phyloP scores from a whole-genome alignment of 2,888 invertebrate species.

The Tupiocoris notatus region DNA sequence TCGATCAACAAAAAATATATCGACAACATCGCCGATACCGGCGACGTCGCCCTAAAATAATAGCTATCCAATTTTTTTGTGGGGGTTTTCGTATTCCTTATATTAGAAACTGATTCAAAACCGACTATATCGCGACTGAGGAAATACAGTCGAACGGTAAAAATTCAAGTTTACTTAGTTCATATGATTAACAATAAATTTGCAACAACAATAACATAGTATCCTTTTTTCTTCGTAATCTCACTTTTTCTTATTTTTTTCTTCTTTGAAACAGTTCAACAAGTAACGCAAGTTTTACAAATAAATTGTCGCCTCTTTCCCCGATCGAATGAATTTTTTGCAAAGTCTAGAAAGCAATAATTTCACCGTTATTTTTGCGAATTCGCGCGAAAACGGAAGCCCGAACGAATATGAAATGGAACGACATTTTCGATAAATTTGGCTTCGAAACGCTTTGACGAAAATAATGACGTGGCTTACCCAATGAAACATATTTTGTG shows the following conservation, averaged over 20 bases:
- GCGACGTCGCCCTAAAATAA: conserved; percentile 12
- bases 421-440: conserved; percentile 13
- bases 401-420: neutral
- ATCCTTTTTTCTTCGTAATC: conserved; percentile 34
- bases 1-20: conserved; percentile 26
- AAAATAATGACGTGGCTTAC: conserved; percentile 5
- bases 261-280: conserved; percentile 43
- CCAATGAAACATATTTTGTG: conserved; percentile 37
- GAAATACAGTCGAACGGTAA: conserved; percentile 45
- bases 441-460: conserved; percentile 5
- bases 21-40: neutral
- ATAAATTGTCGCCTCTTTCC: conserved; percentile 31
- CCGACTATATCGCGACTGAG: conserved; percentile 13
- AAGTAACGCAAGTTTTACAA: conserved; percentile 39
- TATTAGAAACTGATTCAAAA: neutral
- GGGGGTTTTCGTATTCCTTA: neutral
- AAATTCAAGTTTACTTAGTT: conserved; percentile 47
- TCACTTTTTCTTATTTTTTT: conserved; percentile 42
- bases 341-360: conserved; percentile 20
- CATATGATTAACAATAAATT: conserved; percentile 48
- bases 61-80: neutral
- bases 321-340: conserved; percentile 22
- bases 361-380: neutral
- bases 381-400: neutral
- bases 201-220: conserved; percentile 48